These are phyloP conservation scores for Mellivora capensis DNA, from an alignment of 2,113 vertebrate genomes.

Conservation along the genomic window DNA sequence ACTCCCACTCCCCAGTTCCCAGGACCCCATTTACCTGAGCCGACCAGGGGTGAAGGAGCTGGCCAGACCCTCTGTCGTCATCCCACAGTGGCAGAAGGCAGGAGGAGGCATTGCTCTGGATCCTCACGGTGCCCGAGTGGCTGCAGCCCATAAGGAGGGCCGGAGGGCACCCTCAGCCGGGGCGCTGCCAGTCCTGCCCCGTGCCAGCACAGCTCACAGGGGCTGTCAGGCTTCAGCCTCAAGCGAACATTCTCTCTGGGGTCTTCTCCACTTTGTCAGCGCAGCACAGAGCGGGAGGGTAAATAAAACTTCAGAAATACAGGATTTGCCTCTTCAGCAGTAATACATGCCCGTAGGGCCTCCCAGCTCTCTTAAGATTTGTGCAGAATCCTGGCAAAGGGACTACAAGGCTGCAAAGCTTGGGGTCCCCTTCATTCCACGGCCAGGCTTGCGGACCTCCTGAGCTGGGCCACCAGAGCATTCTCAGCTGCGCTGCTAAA, in stretches of 20 bases:
- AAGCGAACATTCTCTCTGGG: accelerated
- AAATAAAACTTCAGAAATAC: neutral
- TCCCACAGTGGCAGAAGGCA: neutral
- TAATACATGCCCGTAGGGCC: neutral
- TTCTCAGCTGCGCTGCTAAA: neutral
- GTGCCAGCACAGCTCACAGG: neutral
- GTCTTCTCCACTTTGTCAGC: neutral
- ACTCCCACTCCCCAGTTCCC: neutral
- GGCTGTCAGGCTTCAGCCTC: neutral
- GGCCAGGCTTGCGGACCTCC: neutral
- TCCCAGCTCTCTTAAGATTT: neutral
- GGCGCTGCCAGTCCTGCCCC: neutral
- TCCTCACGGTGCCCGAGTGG: neutral
- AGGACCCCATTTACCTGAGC: conserved; percentile 30
- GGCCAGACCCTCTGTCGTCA: neutral
- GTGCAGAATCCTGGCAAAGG: neutral
- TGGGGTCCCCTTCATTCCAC: neutral
- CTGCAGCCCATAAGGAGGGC: conserved; percentile 48
- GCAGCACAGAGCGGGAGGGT: accelerated
- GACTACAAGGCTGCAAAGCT: neutral
- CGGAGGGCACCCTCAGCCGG: accelerated
- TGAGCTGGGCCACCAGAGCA: neutral
- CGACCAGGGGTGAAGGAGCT: neutral
- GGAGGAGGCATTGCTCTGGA: neutral
- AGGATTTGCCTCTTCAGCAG: neutral